Evolutionary conservation across 2,113 vertebrate species (phyloP).

Genomic region (Hemichromis elongatus): DNA sequence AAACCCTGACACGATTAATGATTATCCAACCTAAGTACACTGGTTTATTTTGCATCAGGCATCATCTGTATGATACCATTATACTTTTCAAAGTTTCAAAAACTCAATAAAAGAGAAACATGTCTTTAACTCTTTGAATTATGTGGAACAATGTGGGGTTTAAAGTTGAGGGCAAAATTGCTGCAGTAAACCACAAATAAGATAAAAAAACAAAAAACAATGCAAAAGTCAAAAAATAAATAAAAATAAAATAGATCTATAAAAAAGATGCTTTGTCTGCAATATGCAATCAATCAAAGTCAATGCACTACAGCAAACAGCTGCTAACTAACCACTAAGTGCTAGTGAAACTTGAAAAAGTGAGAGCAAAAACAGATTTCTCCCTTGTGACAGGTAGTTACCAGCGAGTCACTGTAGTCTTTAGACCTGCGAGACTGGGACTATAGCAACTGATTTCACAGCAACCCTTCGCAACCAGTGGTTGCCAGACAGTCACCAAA

Average conservation of each 20-base stretch:
- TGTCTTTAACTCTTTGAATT: not conserved
- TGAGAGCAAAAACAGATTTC: not conserved
- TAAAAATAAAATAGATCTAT: no score
- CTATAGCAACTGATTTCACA: not conserved
- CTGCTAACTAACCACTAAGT: not conserved
- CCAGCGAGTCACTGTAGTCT: not conserved
- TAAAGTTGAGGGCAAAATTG: not conserved
- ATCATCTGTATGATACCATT: not conserved
- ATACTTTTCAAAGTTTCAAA: not conserved
- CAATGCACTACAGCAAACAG: not conserved
- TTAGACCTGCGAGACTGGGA: not conserved
- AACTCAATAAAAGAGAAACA: not conserved
- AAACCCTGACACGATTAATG: not conserved
- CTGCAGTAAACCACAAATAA: not conserved
- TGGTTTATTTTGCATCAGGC: not conserved
- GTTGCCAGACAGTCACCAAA: not conserved
- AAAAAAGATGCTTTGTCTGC: no score
- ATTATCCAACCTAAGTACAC: not conserved
- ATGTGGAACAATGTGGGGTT: not conserved
- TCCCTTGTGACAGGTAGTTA: not conserved
- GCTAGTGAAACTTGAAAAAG: not conserved
- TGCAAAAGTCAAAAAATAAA: not conserved
- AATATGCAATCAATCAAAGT: no score
- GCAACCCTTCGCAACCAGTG: not conserved
- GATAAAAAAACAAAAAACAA: not conserved